phyloP scores from a whole-genome alignment of 2,113 vertebrate species.

The Periophthalmodon schlosseri region DNA sequence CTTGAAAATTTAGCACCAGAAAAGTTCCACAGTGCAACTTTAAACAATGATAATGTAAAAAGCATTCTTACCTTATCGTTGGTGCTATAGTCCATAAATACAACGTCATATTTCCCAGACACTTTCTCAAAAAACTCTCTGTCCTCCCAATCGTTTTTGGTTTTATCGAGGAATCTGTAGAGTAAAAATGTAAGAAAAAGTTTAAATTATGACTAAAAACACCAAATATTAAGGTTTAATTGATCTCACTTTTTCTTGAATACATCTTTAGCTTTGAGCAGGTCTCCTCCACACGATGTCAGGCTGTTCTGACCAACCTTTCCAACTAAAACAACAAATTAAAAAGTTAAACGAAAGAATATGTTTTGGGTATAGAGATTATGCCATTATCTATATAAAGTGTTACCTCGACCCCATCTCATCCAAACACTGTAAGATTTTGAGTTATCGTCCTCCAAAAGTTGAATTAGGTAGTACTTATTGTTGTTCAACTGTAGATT shows the following conservation, averaged over 20 bases:
- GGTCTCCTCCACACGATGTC: slow-evolving; percentile 75
- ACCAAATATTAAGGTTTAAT: neutral
- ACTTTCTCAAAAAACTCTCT: slow-evolving; percentile 83
- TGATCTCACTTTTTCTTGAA: slow-evolving; percentile 85
- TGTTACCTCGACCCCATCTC: slow-evolving; percentile 87
- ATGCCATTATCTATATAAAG: neutral
- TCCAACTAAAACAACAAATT: slow-evolving; percentile 77
- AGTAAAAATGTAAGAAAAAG: neutral
- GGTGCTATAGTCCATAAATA: slow-evolving; percentile 83
- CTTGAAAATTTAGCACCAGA: no score
- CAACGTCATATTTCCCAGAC: slow-evolving; percentile 86
- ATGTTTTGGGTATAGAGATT: neutral
- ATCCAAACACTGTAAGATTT: slow-evolving; percentile 86
- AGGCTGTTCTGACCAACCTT: slow-evolving; percentile 84
- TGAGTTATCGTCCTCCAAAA: slow-evolving; percentile 82
- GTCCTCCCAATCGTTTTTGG: slow-evolving; percentile 86
- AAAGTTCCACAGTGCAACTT: neutral
- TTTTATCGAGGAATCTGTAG: slow-evolving; percentile 88
- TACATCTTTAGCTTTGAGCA: slow-evolving; percentile 84
- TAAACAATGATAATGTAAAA: neutral
- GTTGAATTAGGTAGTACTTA: slow-evolving; percentile 90
- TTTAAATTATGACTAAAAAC: neutral
- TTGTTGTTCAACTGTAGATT: slow-evolving; percentile 93
- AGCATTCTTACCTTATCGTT: slow-evolving; percentile 50
- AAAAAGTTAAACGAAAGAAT: neutral